These are phyloP conservation scores for Dynastes tityus DNA, from an alignment of 2,888 invertebrate genomes.

Conservation along the genomic window DNA sequence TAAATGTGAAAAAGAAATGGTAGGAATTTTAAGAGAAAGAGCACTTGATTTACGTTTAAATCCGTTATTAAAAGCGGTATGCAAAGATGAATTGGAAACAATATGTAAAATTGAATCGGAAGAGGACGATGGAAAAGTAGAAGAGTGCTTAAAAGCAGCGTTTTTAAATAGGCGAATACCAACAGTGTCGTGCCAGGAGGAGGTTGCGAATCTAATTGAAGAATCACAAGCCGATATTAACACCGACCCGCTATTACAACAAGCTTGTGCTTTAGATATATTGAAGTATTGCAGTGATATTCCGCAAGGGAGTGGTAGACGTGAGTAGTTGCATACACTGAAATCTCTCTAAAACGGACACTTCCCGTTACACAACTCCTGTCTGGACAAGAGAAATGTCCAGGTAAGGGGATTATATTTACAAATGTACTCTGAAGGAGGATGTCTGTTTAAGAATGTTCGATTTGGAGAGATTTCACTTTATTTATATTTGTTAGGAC, in stretches of 20 bases:
- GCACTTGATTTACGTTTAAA: constrained; percentile 94
- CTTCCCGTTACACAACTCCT: too few species aligned
- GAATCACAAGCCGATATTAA: constrained; percentile 95
- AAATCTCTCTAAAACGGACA: too few species aligned
- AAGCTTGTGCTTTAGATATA: constrained; percentile 90
- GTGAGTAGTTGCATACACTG: constrained; percentile 74
- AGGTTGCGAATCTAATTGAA: constrained; percentile 91
- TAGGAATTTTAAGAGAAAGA: constrained; percentile 87
- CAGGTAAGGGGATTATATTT: too few species aligned
- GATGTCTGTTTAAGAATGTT: too few species aligned
- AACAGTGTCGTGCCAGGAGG: constrained; percentile 83
- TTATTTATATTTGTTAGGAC: too few species aligned
- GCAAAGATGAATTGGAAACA: constrained; percentile 81
- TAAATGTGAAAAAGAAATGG: constrained; percentile 88
- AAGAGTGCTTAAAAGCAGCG: constrained; percentile 93
- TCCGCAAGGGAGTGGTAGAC: constrained; percentile 91
- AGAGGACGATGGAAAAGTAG: constrained; percentile 77
- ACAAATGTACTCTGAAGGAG: too few species aligned
- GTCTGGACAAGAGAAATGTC: too few species aligned
- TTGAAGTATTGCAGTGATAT: constrained; percentile 85
- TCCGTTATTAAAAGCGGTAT: constrained; percentile 87
- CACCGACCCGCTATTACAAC: constrained; percentile 92
- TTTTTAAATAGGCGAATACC: constrained; percentile 82
- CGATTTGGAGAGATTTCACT: too few species aligned
- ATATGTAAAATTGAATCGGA: constrained; percentile 75